Percentiles rank a stretch among this genome's conserved stretches.
phyloP scores from a whole-genome alignment of 1,140 invertebrate genomes.

The Drosophila arawakana region DNA sequence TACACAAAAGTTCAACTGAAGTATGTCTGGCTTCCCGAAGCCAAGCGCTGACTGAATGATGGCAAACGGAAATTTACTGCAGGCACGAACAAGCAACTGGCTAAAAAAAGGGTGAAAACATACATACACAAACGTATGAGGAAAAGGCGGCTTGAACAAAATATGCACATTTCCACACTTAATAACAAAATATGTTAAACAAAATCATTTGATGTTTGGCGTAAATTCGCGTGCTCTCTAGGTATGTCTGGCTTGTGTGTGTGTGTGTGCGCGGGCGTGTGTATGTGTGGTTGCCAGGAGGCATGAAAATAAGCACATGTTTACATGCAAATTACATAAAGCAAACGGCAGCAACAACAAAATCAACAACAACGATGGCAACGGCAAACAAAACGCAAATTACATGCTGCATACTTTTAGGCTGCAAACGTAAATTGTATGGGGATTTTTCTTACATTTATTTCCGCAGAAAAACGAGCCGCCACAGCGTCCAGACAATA shows the following conservation, averaged over 20 bases:
- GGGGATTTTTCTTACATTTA: conserved; percentile 64
- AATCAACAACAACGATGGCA: conserved; percentile 23
- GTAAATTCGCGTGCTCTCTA: conserved; percentile 52
- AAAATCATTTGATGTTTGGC: conserved; percentile 81
- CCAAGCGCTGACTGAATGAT: conserved; percentile 56
- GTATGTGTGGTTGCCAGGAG: conserved; percentile 52
- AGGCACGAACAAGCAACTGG: conserved; percentile 63
- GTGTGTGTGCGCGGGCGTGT: conserved; percentile 23
- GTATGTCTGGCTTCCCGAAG: conserved; percentile 57
- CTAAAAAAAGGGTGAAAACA: conserved; percentile 18
- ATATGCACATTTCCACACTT: conserved; percentile 83
- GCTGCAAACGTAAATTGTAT: conserved; percentile 76
- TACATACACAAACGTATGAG: conserved; percentile 9
- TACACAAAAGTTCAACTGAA: conserved; percentile 76
- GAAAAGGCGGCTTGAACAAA: conserved; percentile 55
- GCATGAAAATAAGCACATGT: conserved; percentile 72
- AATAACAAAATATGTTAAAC: conserved; percentile 84
- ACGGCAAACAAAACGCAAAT: conserved; percentile 78
- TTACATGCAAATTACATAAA: conserved; percentile 83
- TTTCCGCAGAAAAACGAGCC: conserved; percentile 69
- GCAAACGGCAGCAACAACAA: conserved; percentile 54
- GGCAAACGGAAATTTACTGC: conserved; percentile 82
- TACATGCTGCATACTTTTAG: conserved; percentile 79
- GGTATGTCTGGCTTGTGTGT: conserved; percentile 4
- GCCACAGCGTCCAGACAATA: conserved; percentile 70